Base-by-base conservation (phyloP, 2,113 vertebrate species). In the Nibea coibor region DNA sequence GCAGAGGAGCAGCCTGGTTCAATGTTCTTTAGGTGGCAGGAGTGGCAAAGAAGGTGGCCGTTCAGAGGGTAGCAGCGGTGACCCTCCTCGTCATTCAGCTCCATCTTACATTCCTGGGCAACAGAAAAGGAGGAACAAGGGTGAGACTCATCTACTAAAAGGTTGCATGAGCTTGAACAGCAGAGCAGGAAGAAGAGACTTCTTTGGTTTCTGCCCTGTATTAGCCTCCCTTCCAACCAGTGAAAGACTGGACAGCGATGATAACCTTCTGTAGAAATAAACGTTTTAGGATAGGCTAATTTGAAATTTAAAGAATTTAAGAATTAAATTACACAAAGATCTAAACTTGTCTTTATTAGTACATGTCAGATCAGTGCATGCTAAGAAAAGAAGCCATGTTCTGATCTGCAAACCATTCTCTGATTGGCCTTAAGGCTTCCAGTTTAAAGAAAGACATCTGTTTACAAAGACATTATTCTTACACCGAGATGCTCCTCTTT, bases 1-100 rank as follows among this genome's bases (percentile, higher is more conserved):
- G 87, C 61, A 5, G 96, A 89, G 4, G 88, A 75, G 59, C 93
- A 77, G 78, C 92, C 90, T 0, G 93, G 93, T 89, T 99, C 95
- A 50, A 97, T 96, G 87, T 97, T 95, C 71, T 96, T 96, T 66
- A 99, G 94, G 9, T 99, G 98, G 89, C 98, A 99, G 68, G 95
- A 88, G 90, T 98, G 97, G 90, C 98, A 99, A 75, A 99, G 95
- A 59, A 99, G 95, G 78, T 94, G 97, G 72, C 97, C 96, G 19
- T 97, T 95, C 75, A 99, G 94, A 0, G 98, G 98, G 91, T 97
- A 99, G 90, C 98, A 99, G 89, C 97, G 97, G 87, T 97, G 97
- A 0, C 97, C 97, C 0, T 99, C 97, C 78, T 99, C 97, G 0
- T 99, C 97, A 0, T 97, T 99, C 75, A 99, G 94, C 86, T 98